Evolutionary conservation across 1,140 invertebrate genomes (phyloP), one percentile per base, ranked within the genome.

Genomic region (Luehdorfia chinensis): DNA sequence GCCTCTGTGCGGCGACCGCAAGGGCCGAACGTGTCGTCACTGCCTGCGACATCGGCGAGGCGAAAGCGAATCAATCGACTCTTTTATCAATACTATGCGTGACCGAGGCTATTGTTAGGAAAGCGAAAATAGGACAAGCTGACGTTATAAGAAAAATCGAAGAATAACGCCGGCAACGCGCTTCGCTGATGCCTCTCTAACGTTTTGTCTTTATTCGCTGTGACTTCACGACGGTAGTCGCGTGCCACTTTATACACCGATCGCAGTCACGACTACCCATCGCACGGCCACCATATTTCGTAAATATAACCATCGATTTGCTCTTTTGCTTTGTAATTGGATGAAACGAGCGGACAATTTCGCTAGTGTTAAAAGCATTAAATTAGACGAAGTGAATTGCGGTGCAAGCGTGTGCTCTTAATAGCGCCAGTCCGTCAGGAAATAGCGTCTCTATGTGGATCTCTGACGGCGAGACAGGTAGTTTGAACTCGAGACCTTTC

Each of bases 81-180:
- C 54, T 60, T 70, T 61, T 69, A 68, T 75, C 59, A 59, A 63
- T 48, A 45, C 52, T 48, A 60, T 71, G 71, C 76, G 78, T 80
- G 69, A 83, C 68, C 67, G 73, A 74, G 73, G 72, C 80, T 69
- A 80, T 80, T 80, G 78, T 85, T 79, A 63, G 67, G 68, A 77
- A 83, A 83, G 66, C 61, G 67, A 73, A 76, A 79, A 71, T 70
- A 54, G 72, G 74, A 72, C 71, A 43, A 28, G 39, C 13, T 62
- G 59, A 66, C 61, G 43, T 51, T 52, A 57, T 53, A 53, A 56
- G 62, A 71, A 77, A 81, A 77, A 75, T 66, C 54, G 56, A 73
- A 67, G 66, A 77, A 71, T 67, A 39, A 47, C 18, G 52, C 55
- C 59, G 72, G 64, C 56, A 53, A 44, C 50, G 58, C 59, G 68